Conservation (phyloP, 2,113 vertebrate species). For the Elephas maximus region DNA sequence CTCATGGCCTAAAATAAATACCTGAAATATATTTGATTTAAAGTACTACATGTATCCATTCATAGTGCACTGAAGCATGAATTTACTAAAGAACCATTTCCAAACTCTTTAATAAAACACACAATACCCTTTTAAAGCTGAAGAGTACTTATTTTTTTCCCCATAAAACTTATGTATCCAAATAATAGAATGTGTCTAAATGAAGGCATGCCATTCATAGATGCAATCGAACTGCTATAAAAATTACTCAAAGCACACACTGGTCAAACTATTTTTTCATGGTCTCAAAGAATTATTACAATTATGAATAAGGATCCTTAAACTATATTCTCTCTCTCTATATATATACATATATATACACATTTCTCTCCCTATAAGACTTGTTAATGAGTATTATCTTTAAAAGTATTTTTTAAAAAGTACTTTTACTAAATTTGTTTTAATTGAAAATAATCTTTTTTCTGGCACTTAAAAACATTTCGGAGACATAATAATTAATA, state of each 20-base stretch:
- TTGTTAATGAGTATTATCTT: not conserved
- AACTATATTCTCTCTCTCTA: not conserved
- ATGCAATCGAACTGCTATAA: not conserved
- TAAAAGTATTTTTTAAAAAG: not conserved
- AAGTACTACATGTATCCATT: not conserved
- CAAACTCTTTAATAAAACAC: not conserved
- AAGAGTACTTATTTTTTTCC: not conserved
- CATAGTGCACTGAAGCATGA: not conserved
- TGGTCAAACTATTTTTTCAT: not conserved
- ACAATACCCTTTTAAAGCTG: not conserved
- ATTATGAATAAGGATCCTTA: not conserved
- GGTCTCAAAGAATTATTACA: not conserved
- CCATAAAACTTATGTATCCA: not conserved
- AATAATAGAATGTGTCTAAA: not conserved
- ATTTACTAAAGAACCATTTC: not conserved
- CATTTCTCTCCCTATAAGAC: not conserved
- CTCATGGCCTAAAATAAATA: not conserved
- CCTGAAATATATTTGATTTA: not conserved
- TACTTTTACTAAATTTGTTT: not conserved
- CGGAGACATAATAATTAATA: not conserved
- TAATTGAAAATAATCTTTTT: slow-evolving; percentile 37
- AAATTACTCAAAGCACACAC: slow-evolving; percentile 20
- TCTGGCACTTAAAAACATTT: slow-evolving; percentile 15
- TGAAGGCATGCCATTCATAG: not conserved
- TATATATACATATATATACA: not conserved